Conservation (phyloP, 1,140 invertebrate genomes). For the Hyles euphorbiae region DNA sequence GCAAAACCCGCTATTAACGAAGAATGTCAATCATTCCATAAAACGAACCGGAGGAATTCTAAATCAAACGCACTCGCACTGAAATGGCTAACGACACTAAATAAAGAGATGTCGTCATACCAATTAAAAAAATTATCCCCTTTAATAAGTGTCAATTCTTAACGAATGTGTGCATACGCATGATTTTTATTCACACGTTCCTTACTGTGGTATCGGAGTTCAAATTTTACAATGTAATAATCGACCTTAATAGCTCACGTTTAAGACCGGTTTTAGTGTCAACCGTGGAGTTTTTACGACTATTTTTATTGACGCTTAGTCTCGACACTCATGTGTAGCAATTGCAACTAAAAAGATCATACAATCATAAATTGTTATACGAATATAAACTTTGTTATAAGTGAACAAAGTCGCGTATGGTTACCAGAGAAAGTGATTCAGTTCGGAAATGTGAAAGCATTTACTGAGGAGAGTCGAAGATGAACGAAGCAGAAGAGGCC, state of each 20-base stretch:
- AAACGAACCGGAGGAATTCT: slow-evolving; percentile 57
- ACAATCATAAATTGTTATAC: slow-evolving; percentile 12
- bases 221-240: slow-evolving; percentile 11
- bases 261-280: slow-evolving; percentile 39
- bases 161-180: slow-evolving; percentile 73
- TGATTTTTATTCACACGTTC: slow-evolving; percentile 73
- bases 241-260: slow-evolving; percentile 29
- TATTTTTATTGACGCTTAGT: slow-evolving; percentile 73
- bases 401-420: slow-evolving; percentile 18
- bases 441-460: slow-evolving; percentile 30
- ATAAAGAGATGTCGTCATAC: slow-evolving; percentile 71
- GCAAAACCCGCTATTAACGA: slow-evolving; percentile 27
- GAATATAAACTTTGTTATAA: slow-evolving; percentile 13
- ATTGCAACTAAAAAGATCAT: slow-evolving; percentile 42
- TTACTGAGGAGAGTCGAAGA: slow-evolving; percentile 59
- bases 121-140: slow-evolving; percentile 73
- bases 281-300: slow-evolving; percentile 56
- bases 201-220: slow-evolving; percentile 28
- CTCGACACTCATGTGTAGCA: slow-evolving; percentile 55
- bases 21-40: slow-evolving; percentile 48
- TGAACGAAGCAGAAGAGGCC: slow-evolving; percentile 66
- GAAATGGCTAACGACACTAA: slow-evolving; percentile 51
- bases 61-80: slow-evolving; percentile 58
- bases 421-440: slow-evolving; percentile 1
- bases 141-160: slow-evolving; percentile 74